Base-by-base conservation (phyloP, 2,113 vertebrate genomes). In the Dryoscopus gambensis region DNA sequence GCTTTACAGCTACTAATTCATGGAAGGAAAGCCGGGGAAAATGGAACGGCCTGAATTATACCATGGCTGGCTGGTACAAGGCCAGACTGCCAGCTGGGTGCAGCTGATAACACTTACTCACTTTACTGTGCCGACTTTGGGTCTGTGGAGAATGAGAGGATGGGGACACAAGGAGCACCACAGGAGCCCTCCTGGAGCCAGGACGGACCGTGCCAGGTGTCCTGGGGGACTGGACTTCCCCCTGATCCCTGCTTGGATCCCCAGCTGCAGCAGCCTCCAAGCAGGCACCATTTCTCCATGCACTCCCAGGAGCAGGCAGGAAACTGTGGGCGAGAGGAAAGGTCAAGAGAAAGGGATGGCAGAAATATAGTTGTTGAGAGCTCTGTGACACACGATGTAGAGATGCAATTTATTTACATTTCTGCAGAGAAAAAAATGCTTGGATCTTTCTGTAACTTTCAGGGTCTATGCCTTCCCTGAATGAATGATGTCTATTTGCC, bases 121-220 rank as follows among this genome's bases (percentile, higher is more conserved):
- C 35, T 69, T 59, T 11, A 22, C n/a, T 44, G 14, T 0, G 2
- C 22, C 0, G 1, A 10, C 11, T 56, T 74, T n/a, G 57, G 35
- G 55, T 11, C n/a, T 44, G 33, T 37, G 20, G n/a, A 46, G 30
- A 52, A 55, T 6, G 47, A 46, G 18, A 56, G 64, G 31, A 76
- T 16, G n/a, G 42, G 53, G 46, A 76, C 9, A 57, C 11, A 49
- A 49, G 15, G 30, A 67, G 75, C 24, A 52, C 7, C 75, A 56
- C 53, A 55, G 35, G 57, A 60, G 47, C 15, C 25, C 52, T 63
- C 31, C 56, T 40, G 50, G 23, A 71, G 56, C 13, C 49, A 40
- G 25, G 8, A 44, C 0, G 0, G 46, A 33, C 40, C 3, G 11
- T 8, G 7, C 8, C 40, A 44, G 24, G 5, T 24, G 25, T 42